phyloP scores from a whole-genome alignment of 2,888 invertebrate species.

The Mesorhabditis spiculigera region DNA sequence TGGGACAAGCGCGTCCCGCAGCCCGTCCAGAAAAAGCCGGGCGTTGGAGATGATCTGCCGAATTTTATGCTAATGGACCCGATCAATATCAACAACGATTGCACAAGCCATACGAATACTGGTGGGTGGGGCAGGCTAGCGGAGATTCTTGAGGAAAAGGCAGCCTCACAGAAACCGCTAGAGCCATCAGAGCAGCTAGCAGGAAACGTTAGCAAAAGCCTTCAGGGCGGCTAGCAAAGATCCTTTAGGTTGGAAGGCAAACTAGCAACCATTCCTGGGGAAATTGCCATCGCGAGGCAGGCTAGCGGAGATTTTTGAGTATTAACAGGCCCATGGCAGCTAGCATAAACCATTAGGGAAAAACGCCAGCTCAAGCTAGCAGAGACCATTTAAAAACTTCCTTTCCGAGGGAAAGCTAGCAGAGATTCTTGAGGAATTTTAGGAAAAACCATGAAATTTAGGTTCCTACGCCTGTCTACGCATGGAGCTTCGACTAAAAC shows the following conservation, averaged over 20 bases:
- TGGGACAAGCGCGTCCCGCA: conserved; percentile 36
- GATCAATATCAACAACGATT: conserved; percentile 45
- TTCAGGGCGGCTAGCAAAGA: too few relatives aligned
- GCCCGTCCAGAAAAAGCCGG: conserved; percentile 41
- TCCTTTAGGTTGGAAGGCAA: too few relatives aligned
- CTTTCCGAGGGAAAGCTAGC: too few relatives aligned
- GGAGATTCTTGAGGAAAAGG: conserved; percentile 4
- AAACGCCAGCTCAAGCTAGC: too few relatives aligned
- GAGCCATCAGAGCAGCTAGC: neutral
- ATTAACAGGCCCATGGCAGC: neutral
- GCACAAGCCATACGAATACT: conserved; percentile 89
- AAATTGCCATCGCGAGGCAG: too few relatives aligned
- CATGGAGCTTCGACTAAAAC: conserved; percentile 89
- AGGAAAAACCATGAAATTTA: conserved; percentile 14
- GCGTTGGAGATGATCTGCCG: conserved; percentile 54
- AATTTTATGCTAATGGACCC: conserved; percentile 45
- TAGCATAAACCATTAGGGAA: too few relatives aligned
- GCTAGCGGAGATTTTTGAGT: neutral
- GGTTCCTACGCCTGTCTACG: conserved; percentile 85
- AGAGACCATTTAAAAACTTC: too few relatives aligned
- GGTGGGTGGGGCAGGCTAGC: conserved; percentile 65
- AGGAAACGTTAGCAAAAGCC: too few relatives aligned
- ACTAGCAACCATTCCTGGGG: too few relatives aligned
- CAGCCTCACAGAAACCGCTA: too few relatives aligned
- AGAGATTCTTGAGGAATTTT: neutral